phyloP scores from a whole-genome alignment of 2,888 invertebrate species.

The Xestia sexstrigata region DNA sequence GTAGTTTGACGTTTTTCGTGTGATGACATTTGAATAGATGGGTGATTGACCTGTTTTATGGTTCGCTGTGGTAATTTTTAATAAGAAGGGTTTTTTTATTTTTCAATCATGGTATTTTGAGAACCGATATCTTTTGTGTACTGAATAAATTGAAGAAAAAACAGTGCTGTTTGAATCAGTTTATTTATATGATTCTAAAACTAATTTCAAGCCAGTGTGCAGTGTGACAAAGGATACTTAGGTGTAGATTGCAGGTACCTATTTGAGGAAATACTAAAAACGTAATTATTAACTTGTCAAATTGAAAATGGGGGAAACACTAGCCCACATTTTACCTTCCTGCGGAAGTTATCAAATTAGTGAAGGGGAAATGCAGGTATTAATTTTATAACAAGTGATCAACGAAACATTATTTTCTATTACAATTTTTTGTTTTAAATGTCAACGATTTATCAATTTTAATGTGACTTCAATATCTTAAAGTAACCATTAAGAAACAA shows the following conservation, averaged over 20 bases:
- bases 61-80: background rate
- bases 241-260: background rate
- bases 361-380: slow-evolving; percentile 17
- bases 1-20: slow-evolving; percentile 34
- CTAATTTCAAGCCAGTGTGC: background rate
- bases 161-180: background rate
- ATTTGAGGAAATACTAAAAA: background rate
- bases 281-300: background rate
- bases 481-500: background rate
- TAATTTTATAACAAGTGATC: slow-evolving; percentile 6
- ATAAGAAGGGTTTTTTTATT: background rate
- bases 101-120: background rate
- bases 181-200: background rate
- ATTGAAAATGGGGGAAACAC: slow-evolving; percentile 17
- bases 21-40: slow-evolving; percentile 39
- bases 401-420: background rate
- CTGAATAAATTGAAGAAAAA: background rate
- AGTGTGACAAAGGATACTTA: background rate
- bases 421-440: background rate
- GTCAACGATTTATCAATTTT: background rate
- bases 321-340: slow-evolving; percentile 37
- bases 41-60: slow-evolving; percentile 29
- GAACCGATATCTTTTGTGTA: background rate
- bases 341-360: slow-evolving; percentile 48
- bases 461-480: background rate